phyloP scores from a whole-genome alignment of 2,888 invertebrate species.

The Epistrophe grossulariae region DNA sequence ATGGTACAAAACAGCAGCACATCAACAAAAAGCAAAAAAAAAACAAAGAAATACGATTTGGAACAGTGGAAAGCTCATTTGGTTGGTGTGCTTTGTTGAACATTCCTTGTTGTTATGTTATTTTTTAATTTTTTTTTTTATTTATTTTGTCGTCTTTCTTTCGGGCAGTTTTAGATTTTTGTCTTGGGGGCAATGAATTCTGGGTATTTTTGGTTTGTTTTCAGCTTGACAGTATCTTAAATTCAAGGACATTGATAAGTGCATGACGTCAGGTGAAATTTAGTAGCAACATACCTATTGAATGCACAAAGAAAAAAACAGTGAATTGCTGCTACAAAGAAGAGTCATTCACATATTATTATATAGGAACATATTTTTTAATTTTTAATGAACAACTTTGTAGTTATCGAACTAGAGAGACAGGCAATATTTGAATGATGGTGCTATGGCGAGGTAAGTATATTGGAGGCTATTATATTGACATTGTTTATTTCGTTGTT shows the following conservation, averaged over 20 bases:
- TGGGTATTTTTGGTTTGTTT: conserved; percentile 58
- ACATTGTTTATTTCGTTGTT: conserved; percentile 5
- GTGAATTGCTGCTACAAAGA: not conserved
- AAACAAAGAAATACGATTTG: not conserved
- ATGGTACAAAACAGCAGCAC: not conserved
- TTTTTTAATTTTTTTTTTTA: not conserved
- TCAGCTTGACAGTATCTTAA: conserved; percentile 68
- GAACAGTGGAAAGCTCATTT: conserved; percentile 48
- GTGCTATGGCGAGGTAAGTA: not conserved
- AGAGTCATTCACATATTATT: conserved; percentile 2
- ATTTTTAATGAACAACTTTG: no score
- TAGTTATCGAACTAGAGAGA: not conserved
- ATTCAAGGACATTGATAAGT: conserved; percentile 67
- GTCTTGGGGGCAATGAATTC: conserved; percentile 72
- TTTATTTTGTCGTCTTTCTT: conserved; percentile 38
- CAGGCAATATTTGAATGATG: not conserved
- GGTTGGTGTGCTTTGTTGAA: conserved; percentile 43
- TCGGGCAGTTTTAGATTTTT: conserved; percentile 58
- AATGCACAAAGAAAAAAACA: not conserved
- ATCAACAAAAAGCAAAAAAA: not conserved
- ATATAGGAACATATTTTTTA: not conserved
- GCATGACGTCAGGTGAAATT: conserved; percentile 65
- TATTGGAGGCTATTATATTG: no score
- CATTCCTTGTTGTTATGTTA: conserved; percentile 19
- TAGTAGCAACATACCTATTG: conserved; percentile 33